These are phyloP conservation scores for Drosophila insularis DNA, from an alignment of 1,140 invertebrate genomes.

Conservation along the genomic window DNA sequence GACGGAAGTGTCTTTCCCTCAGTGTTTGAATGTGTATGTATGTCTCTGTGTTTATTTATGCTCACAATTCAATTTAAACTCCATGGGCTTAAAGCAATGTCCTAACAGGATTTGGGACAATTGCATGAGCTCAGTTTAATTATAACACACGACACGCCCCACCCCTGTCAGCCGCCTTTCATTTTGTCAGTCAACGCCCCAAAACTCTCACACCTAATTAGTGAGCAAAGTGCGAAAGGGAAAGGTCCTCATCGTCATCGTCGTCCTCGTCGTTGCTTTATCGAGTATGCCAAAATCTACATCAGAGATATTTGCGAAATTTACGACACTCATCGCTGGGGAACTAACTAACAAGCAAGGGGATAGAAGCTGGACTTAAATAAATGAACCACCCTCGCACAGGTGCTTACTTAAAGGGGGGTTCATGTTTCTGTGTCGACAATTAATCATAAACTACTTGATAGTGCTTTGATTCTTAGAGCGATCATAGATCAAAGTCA, in stretches of 20 bases:
- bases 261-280: conserved; percentile 16
- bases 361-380: conserved; percentile 1
- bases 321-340: conserved; percentile 36
- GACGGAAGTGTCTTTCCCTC: conserved; percentile 45
- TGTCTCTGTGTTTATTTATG: conserved; percentile 28
- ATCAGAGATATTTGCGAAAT: conserved; percentile 49
- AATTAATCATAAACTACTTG: conserved; percentile 6
- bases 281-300: conserved; percentile 40
- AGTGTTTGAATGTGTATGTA: conserved; percentile 9
- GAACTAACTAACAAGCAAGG: conserved; percentile 14
- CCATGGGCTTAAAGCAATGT: conserved; percentile 33
- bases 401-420: neutral
- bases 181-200: conserved; percentile 11
- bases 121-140: conserved; percentile 36
- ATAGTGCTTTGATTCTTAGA: too few species aligned
- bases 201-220: conserved; percentile 30
- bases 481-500: too few species aligned
- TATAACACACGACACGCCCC: conserved; percentile 15
- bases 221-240: conserved; percentile 27
- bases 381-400: conserved; percentile 3
- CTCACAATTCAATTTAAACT: conserved; percentile 47
- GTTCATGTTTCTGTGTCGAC: neutral
- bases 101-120: conserved; percentile 36
- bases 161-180: neutral
- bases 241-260: conserved; percentile 13